A percentile compares a stretch with the other conserved stretches of the same genome.
These are phyloP conservation scores for Dryobotodes eremita DNA, from an alignment of 2,888 invertebrate species.

Conservation along the genomic window DNA sequence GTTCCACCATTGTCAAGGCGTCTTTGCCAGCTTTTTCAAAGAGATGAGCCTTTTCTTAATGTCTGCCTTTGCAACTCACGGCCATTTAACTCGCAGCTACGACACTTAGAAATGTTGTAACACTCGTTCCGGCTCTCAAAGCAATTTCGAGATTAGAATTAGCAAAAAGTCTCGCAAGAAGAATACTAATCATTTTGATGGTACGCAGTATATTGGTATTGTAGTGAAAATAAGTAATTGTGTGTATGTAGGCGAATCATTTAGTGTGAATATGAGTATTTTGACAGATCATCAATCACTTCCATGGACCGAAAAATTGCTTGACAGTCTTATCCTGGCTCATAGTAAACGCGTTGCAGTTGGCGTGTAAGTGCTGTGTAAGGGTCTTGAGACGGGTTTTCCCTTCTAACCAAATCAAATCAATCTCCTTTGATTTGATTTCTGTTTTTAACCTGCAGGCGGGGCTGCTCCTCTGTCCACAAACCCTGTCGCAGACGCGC, in stretches of 20 bases:
- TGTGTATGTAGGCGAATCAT: slow-evolving; percentile 56
- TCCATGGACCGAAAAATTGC: slow-evolving; percentile 46
- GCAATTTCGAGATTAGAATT: slow-evolving; percentile 61
- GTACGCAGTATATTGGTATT: slow-evolving; percentile 53
- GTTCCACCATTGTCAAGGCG: slow-evolving; percentile 58
- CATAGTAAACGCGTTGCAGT: slow-evolving; percentile 64
- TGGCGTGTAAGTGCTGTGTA: slow-evolving; percentile 88
- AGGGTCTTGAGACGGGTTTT: slow-evolving; percentile 80
- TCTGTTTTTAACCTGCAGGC: slow-evolving; percentile 90
- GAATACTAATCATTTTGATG: slow-evolving; percentile 46
- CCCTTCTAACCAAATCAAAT: slow-evolving; percentile 78
- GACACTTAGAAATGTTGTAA: slow-evolving; percentile 67
- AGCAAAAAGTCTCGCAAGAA: slow-evolving; percentile 48
- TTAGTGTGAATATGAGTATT: slow-evolving; percentile 61
- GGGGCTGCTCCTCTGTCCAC: slow-evolving; percentile 97
- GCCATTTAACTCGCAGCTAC: slow-evolving; percentile 70
- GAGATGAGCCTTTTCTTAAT: slow-evolving; percentile 71
- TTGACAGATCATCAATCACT: slow-evolving; percentile 49
- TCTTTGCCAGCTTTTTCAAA: slow-evolving; percentile 68
- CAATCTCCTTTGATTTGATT: slow-evolving; percentile 83
- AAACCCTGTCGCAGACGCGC: slow-evolving; percentile 97
- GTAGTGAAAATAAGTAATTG: slow-evolving; percentile 48
- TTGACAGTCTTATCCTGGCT: slow-evolving; percentile 60
- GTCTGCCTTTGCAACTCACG: slow-evolving; percentile 71
- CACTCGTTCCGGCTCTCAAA: slow-evolving; percentile 62